Evolutionary conservation across 2,113 vertebrate genomes (phyloP), one percentile per base, ranked within the genome.

Genomic region (Ariopsis seemanni): DNA sequence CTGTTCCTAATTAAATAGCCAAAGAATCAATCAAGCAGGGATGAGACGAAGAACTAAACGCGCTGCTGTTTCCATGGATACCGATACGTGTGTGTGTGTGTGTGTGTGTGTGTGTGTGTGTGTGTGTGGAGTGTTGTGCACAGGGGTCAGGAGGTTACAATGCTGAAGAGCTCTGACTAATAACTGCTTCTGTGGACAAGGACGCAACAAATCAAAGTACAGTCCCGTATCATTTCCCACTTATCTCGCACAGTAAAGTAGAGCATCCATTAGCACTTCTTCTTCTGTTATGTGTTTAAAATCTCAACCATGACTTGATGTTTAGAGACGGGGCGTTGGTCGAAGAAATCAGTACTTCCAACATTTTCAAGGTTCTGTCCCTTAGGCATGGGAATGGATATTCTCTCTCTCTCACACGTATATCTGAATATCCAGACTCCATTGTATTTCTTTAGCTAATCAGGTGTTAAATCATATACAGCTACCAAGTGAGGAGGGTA

Each of bases 1-100:
- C 79, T 67, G 25, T 27, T 80, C 67, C 82, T 83, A 84, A 91
- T 88, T 67, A 89, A 86, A 72, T 71, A 78, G 84, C 65, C 81
- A 84, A 86, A 89, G 57, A 87, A 86, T 90, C 83, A 83, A 86
- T 89, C 88, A 71, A 15, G 27, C 6, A 30, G 72, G 74, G 55
- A 74, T 20, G 42, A 85, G 74, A 55, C 17, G 12, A 82, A 69
- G 79, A 85, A 84, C 50, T 22, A 79, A 58, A 84, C 50, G 81
- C 63, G 80, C 75, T 82, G 58, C 25, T n/a, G 90, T 89, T 89
- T 85, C 90, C 83, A 90, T 90, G 88, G 88, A 90, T 86, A 90
- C 90, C 53, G 1, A 58, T 80, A 84, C 62, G 75, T 80, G 57
- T 57, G 12, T 86, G 85, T 89, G 69, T n/a, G n/a, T n/a, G n/a